Percentiles rank a stretch among this genome's conserved stretches.
Evolutionary conservation across 2,888 invertebrate genomes (phyloP).

Genomic region (Leptodirus hochenwartii): DNA sequence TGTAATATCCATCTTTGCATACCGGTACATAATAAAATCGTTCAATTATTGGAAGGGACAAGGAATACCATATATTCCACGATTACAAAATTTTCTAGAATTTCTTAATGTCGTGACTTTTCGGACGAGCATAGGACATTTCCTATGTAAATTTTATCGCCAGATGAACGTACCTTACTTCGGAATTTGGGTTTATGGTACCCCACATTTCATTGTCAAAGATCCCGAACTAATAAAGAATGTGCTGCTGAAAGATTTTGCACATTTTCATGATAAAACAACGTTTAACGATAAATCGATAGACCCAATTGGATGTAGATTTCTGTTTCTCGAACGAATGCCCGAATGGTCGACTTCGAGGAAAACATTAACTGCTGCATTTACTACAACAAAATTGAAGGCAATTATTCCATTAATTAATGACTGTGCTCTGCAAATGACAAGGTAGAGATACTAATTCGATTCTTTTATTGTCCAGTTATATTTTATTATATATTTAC

Average conservation of each 20-base stretch:
- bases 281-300: constrained; percentile 24
- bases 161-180: constrained; percentile 21
- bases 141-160: constrained; percentile 18
- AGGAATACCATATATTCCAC: constrained; percentile 23
- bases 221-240: constrained; percentile 30
- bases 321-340: constrained; percentile 28
- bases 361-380: constrained; percentile 31
- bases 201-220: constrained; percentile 28
- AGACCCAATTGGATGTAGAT: constrained; percentile 26
- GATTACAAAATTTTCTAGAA: constrained; percentile 26
- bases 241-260: constrained; percentile 30
- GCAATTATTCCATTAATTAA: constrained; percentile 30
- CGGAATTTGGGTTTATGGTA: constrained; percentile 31
- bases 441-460: too few relatives aligned
- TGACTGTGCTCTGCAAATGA: constrained; percentile 19
- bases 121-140: constrained; percentile 20
- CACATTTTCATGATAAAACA: constrained; percentile 29
- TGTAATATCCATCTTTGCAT: too few relatives aligned
- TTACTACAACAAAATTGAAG: constrained; percentile 35
- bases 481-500: too few relatives aligned
- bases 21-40: too few relatives aligned
- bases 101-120: constrained; percentile 21
- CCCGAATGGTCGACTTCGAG: constrained; percentile 34
- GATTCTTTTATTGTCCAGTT: too few relatives aligned
- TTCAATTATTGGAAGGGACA: constrained; percentile 27